Conservation (phyloP, 2,888 invertebrate species). For the Mellilla xanthometata region DNA sequence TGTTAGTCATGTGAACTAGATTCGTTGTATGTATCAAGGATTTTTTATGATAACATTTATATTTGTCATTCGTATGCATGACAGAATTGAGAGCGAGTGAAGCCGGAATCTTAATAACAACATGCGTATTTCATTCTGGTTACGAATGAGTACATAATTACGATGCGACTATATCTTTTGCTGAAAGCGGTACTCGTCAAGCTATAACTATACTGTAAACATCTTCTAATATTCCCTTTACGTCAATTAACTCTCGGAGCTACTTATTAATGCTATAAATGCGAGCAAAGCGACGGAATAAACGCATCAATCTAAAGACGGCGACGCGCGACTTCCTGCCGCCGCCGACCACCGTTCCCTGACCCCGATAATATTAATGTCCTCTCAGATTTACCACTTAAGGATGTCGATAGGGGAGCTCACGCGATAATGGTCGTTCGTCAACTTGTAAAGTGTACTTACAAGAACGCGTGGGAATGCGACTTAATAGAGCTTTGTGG, state of each 20-base stretch:
- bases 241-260: constrained; percentile 28
- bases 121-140: not conserved
- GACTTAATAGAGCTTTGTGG: constrained; percentile 36
- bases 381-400: constrained; percentile 25
- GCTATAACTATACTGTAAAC: constrained; percentile 17
- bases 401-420: constrained; percentile 32
- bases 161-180: not conserved
- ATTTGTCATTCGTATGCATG: constrained; percentile 9
- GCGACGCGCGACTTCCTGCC: constrained; percentile 40
- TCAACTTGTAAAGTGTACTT: constrained; percentile 35
- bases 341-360: constrained; percentile 30
- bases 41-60: constrained; percentile 12
- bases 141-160: too few species aligned
- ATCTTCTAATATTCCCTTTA: constrained; percentile 24
- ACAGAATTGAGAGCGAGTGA: not conserved
- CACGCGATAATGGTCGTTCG: constrained; percentile 33
- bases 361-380: constrained; percentile 34
- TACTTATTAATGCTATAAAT: constrained; percentile 34
- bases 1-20: constrained; percentile 20
- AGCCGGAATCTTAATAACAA: not conserved
- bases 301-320: constrained; percentile 40
- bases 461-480: constrained; percentile 39
- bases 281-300: constrained; percentile 33
- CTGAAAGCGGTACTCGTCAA: constrained; percentile 1
- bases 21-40: constrained; percentile 10